A percentile compares a stretch with the other conserved stretches of the same genome.
These are phyloP conservation scores for Leucophenga montana DNA, from an alignment of 2,888 invertebrate genomes.

Conservation along the genomic window DNA sequence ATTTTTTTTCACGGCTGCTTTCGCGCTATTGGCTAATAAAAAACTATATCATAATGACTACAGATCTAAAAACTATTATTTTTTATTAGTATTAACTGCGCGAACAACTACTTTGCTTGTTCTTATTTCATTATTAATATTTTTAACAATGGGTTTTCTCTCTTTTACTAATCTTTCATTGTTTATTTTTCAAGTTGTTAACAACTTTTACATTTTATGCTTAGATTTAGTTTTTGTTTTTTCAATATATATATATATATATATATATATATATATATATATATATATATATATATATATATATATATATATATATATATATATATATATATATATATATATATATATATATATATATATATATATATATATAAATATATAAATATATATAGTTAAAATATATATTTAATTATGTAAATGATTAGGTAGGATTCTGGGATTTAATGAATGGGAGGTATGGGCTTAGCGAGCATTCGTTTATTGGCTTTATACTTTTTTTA, in stretches of 20 bases:
- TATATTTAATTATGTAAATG: slow-evolving; percentile 33
- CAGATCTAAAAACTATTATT: slow-evolving; percentile 49
- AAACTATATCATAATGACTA: slow-evolving; percentile 63
- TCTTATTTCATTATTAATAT: not conserved
- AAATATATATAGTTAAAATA: slow-evolving; percentile 33
- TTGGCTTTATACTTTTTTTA: slow-evolving; percentile 29
- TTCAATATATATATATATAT: slow-evolving; percentile 30
- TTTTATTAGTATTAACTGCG: not conserved
- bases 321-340: slow-evolving; percentile 34
- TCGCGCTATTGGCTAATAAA: slow-evolving; percentile 55
- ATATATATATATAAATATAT: slow-evolving; percentile 33
- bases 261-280: slow-evolving; percentile 30
- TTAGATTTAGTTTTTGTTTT: slow-evolving; percentile 41
- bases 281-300: slow-evolving; percentile 35
- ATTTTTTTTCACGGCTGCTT: slow-evolving; percentile 9
- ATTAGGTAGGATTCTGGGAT: slow-evolving; percentile 17
- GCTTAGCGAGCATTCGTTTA: slow-evolving; percentile 32
- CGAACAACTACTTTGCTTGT: not conserved
- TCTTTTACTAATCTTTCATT: slow-evolving; percentile 27
- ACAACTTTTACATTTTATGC: slow-evolving; percentile 34
- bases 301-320: slow-evolving; percentile 30
- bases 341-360: slow-evolving; percentile 33
- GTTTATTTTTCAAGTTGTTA: slow-evolving; percentile 27
- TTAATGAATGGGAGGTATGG: slow-evolving; percentile 7
- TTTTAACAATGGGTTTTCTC: slow-evolving; percentile 49